These are phyloP conservation scores for Oxyruncus cristatus DNA, from an alignment of 2,113 vertebrate genomes.

Conservation along the genomic window DNA sequence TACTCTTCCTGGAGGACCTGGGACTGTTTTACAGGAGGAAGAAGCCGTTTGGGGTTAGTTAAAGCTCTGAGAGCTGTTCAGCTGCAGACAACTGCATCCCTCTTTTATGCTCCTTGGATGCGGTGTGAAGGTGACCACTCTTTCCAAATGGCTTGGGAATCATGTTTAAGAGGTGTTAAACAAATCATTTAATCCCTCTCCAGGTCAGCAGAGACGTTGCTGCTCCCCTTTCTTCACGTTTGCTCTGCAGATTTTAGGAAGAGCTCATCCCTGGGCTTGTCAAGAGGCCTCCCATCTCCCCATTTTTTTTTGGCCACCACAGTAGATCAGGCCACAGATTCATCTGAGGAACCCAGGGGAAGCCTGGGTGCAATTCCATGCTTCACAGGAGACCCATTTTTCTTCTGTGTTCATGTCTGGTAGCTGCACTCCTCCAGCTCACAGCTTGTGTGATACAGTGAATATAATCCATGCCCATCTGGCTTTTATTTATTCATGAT, in stretches of 20 bases:
- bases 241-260: neutral
- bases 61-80: neutral
- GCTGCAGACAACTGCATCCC: neutral
- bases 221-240: neutral
- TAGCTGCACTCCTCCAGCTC: neutral
- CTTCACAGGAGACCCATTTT: neutral
- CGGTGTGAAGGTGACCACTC: neutral
- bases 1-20: neutral
- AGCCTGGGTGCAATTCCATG: neutral
- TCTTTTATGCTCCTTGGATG: fast-evolving
- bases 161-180: neutral
- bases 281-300: neutral
- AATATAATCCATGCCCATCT: neutral
- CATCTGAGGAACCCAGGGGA: neutral
- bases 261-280: neutral
- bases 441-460: neutral
- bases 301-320: neutral
- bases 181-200: neutral
- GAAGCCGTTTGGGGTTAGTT: neutral
- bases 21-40: neutral
- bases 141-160: neutral
- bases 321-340: neutral
- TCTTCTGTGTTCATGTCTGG: neutral
- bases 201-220: neutral
- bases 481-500: neutral